Conservation (phyloP, 2,797 vertebrate species). For the Margarornis squamiger region DNA sequence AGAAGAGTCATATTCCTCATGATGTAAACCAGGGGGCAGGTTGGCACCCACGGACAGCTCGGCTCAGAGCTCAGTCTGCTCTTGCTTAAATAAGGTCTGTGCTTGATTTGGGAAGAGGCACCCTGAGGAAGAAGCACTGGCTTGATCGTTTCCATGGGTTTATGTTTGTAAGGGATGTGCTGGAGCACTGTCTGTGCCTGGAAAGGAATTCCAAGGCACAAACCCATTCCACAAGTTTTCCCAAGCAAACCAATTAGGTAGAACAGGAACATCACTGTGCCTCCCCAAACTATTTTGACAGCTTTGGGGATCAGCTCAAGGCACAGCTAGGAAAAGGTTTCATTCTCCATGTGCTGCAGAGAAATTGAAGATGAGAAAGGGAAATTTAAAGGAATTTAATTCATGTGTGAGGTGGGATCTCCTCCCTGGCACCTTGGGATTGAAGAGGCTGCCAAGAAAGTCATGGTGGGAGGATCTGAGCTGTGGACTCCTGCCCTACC, state of each 20-base stretch:
- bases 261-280: background rate
- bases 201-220: background rate
- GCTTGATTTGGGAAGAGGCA: background rate
- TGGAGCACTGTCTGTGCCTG: rapidly evolving
- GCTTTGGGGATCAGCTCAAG: background rate
- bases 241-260: background rate
- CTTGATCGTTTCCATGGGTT: background rate
- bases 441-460: background rate
- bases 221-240: background rate
- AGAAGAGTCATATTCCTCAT: background rate
- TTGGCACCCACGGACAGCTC: background rate
- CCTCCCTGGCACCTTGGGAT: rapidly evolving
- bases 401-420: rapidly evolving
- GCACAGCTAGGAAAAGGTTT: background rate
- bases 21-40: background rate
- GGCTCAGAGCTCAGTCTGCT: background rate
- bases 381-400: rapidly evolving
- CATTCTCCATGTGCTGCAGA: background rate
- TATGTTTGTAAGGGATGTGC: background rate
- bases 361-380: background rate
- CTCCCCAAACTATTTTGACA: background rate
- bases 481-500: rapidly evolving
- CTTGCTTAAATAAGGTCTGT: background rate
- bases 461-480: background rate
- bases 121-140: background rate